These are phyloP conservation scores for Parus major DNA, from an alignment of 2,113 vertebrate species.

Conservation along the genomic window DNA sequence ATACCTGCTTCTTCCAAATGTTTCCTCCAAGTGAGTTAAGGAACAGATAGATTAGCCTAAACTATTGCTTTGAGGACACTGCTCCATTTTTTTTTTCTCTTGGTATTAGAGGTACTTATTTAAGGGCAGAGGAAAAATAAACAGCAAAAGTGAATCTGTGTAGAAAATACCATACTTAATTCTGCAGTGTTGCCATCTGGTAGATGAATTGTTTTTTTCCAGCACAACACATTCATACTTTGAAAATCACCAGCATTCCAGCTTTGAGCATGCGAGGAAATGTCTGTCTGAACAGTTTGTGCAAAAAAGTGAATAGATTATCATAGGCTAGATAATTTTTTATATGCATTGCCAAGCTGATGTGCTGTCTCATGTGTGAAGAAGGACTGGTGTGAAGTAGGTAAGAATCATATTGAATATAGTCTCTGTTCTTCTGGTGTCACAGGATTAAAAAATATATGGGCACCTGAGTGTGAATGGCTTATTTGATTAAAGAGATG, in stretches of 20 bases:
- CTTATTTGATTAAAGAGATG: slow-evolving; percentile 33
- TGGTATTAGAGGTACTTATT: not conserved
- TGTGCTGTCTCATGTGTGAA: not conserved
- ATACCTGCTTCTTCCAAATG: not conserved
- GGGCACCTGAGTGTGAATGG: not conserved
- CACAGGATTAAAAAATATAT: not conserved
- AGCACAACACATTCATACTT: not conserved
- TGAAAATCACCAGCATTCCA: not conserved
- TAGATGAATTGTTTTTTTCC: not conserved
- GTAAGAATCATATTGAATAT: slow-evolving; percentile 3
- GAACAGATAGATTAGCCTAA: not conserved
- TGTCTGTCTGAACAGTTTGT: not conserved
- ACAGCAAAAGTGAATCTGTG: not conserved
- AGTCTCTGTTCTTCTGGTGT: not conserved
- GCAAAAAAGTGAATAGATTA: not conserved
- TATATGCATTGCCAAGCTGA: not conserved
- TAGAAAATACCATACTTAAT: not conserved
- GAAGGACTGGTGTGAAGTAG: not conserved
- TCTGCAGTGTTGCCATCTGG: not conserved
- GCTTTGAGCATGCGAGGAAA: not conserved
- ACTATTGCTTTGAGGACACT: not conserved
- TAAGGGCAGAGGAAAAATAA: not conserved
- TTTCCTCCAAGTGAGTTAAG: not conserved
- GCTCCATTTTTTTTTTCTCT: not conserved
- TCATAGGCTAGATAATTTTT: not conserved